Evolutionary conservation across 1,140 invertebrate genomes (phyloP), one percentile per base, ranked within the genome.

Genomic region (Triops longicaudatus): DNA sequence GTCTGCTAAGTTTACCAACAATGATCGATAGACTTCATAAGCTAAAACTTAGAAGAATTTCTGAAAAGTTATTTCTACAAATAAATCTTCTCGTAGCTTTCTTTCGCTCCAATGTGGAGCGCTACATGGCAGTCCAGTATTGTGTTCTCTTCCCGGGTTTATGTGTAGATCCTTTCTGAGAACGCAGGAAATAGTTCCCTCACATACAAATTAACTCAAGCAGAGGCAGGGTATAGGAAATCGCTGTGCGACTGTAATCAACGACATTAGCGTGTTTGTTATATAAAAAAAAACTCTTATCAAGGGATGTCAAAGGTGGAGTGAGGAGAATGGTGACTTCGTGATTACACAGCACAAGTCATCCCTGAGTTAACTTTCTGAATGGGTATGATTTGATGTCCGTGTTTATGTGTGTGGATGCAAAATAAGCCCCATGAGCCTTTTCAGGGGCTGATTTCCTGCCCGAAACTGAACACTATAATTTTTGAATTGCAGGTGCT

Each of bases 391-490:
- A 63, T 63, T 22, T 63, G 50, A 7, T 63, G 50, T 63, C 22
- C 22, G 22, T 22, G 14, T 12, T 2, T 63, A 17, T 63, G 50
- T 63, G 50, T 63, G 22, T 22, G 22, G 22, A n/a, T n/a, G 50
- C 6, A 63, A 63, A 63, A 10, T 10, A 63, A 37, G 31, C 31
- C 31, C 31, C 31, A 7, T 6, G 50, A 63, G 22, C 50, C 50
- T 63, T 63, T 63, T 63, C 31, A 37, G 50, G 50, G 50, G 50
- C 50, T 63, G 50, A 63, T 63, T 63, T 63, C 50, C 50, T 63
- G 50, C 14, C 50, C 4, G 50, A 63, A 63, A 22, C 50, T 63
- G 14, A 63, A 17, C 9, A 63, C 50, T 63, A 22, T 63, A 63
- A 63, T 63, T 63, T 63, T 14, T 63, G 50, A 63, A 22, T 63